A percentile compares a stretch with the other conserved stretches of the same genome.
Conservation (phyloP, 2,113 vertebrate species). For the Eurystomus gularis region DNA sequence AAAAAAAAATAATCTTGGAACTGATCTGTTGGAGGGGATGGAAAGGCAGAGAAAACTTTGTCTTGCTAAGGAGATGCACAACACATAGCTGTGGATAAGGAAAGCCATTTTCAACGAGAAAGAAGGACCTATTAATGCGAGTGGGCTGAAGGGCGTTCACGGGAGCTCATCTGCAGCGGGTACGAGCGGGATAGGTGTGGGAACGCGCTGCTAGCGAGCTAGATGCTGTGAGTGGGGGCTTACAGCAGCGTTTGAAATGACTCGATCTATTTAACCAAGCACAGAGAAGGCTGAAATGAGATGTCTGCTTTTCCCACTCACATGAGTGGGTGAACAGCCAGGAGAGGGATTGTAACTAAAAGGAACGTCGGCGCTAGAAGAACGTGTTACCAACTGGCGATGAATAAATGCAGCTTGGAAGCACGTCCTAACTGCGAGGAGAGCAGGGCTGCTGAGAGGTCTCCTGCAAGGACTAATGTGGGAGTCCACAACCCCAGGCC, state of each 20-base stretch:
- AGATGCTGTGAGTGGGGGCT: not conserved
- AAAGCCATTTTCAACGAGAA: not conserved
- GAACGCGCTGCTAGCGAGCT: not conserved
- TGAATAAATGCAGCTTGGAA: not conserved
- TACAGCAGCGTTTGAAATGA: not conserved
- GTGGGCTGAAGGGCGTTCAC: not conserved
- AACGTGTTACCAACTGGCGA: not conserved
- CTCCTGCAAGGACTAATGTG: not conserved
- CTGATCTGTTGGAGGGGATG: not conserved
- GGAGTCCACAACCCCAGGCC: not conserved
- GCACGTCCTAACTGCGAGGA: not conserved
- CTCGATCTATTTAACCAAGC: not conserved
- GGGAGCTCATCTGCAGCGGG: not conserved
- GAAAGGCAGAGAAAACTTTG: not conserved
- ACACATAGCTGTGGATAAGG: not conserved
- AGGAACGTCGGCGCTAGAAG: not conserved
- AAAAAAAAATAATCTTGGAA: fast-evolving
- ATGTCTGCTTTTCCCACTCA: not conserved
- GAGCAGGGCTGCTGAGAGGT: fast-evolving
- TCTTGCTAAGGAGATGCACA: fast-evolving
- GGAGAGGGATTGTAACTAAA: not conserved
- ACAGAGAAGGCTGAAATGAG: not conserved
- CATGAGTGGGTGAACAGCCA: not conserved
- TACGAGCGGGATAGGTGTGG: fast-evolving
- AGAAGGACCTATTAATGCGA: fast-evolving